Base-by-base conservation (phyloP, 2,888 invertebrate genomes). In the Apamea crenata region DNA sequence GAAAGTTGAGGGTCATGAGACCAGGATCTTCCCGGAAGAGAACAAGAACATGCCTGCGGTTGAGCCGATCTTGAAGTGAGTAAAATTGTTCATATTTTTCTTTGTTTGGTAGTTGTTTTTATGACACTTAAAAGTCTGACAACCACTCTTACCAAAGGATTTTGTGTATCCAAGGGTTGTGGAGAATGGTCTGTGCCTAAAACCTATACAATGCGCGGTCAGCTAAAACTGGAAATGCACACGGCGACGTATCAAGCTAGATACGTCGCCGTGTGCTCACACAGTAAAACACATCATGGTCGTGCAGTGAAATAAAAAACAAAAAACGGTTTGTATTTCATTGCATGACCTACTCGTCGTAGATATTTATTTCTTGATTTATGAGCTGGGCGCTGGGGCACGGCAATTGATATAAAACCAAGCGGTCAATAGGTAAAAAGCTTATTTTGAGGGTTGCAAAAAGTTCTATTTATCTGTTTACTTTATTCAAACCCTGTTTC, bases 1-100 rank as follows among this genome's bases (percentile, higher is more conserved):
- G 88, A 94, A 93, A 80, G 65, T 76, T 2, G 92, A 90, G 1
- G 90, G 94, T 0, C 94, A 96, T 8, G 81, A 88, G 25, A 12
- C 80, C 29, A 88, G 91, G n/a, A 85, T 94, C 18, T 95, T 95
- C 83, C 95, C 95, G 0, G 68, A 77, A 44, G 81, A 87, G 18
- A 83, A 84, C 32, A 78, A 32, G 10, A 87, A 83, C 0, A 56
- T 70, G 0, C 76, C 85, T 0, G 0, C 16, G 0, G 77, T 85
- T 14, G 50, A 73, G n/a, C 77, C 74, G 0, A 81, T 85, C 44
- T 1, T 14, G 1, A n/a, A 85, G 85, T 85, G 69, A 85, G 85
- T 86, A 32, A 1, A 66, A 81, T 50, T 74, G 44, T 76, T 70
- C 16, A 36, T 80, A 70, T 16, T 32, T 47, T 29, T 36, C n/a